These are phyloP conservation scores for Crossaster papposus DNA, from an alignment of 53 echinoderm and acorn worm genomes.

Conservation along the genomic window DNA sequence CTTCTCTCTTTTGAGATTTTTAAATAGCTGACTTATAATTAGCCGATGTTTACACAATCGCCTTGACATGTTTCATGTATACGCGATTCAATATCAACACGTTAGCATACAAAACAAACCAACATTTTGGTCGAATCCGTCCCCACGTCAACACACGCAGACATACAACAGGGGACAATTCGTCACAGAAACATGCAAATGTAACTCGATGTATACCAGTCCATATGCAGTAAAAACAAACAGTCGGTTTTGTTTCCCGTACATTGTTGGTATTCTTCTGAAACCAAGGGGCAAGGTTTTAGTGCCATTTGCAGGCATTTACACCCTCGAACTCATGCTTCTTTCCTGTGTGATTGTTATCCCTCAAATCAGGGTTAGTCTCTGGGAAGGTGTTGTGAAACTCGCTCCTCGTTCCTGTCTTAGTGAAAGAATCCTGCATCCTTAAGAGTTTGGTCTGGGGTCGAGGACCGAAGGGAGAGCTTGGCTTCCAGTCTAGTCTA, in stretches of 20 bases:
- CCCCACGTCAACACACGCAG: too few species aligned
- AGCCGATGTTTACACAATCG: too few species aligned
- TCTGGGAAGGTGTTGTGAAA: conserved; percentile 83
- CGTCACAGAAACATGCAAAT: too few species aligned
- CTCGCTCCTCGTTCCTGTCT: conserved; percentile 61
- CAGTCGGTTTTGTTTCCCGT: not conserved
- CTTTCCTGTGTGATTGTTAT: conserved; percentile 82
- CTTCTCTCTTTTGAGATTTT: too few species aligned
- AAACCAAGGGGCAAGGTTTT: not conserved
- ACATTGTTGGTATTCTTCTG: not conserved
- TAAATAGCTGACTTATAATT: too few species aligned
- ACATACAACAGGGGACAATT: too few species aligned
- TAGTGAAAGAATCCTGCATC: conserved; percentile 93
- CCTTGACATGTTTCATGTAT: too few species aligned
- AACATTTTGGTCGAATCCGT: too few species aligned
- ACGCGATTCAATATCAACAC: too few species aligned
- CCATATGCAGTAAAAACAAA: not conserved
- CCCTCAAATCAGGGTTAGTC: conserved; percentile 85
- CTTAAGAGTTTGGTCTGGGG: conserved; percentile 82
- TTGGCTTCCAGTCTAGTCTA: conserved; percentile 83
- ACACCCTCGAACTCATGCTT: conserved; percentile 92
- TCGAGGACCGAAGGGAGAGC: conserved; percentile 72
- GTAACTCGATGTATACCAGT: not conserved
- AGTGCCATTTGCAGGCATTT: conserved; percentile 91
- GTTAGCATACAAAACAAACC: too few species aligned